Percentiles rank a stretch among this genome's conserved stretches.
These are phyloP conservation scores for Ciona savignyi DNA, from an alignment of 23 tunicate genomes.

Conservation along the genomic window DNA sequence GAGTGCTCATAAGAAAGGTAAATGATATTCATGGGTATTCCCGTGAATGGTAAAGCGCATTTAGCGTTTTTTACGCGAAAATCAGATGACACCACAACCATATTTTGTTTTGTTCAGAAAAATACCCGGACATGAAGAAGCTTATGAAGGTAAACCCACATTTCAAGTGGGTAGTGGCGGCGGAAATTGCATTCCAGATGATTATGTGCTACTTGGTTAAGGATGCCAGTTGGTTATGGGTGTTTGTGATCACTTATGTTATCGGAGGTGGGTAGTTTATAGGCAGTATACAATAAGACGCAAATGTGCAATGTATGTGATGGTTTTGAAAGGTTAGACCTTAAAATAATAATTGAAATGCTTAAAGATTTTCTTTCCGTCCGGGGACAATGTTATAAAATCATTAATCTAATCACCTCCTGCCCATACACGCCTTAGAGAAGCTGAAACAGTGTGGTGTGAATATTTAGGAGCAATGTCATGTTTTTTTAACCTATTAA, in stretches of 20 bases:
- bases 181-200: slow-evolving; percentile 33
- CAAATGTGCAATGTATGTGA: not conserved
- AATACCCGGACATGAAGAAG: slow-evolving; percentile 35
- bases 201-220: slow-evolving; percentile 26
- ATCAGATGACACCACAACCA: no score
- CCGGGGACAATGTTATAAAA: no score
- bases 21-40: no score
- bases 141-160: slow-evolving; percentile 31
- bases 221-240: slow-evolving; percentile 19
- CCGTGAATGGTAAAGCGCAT: no score
- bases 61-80: no score
- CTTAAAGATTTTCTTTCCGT: slow-evolving; percentile 5
- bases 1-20: no score
- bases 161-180: slow-evolving; percentile 34
- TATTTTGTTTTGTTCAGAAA: no score
- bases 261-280: slow-evolving; percentile 22
- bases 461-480: no score
- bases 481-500: no score
- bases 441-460: no score
- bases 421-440: no score
- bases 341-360: not conserved
- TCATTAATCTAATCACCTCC: no score
- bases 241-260: slow-evolving; percentile 11
- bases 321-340: not conserved
- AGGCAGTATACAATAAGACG: not conserved